A percentile compares a stretch with the other conserved stretches of the same genome.
These are phyloP conservation scores for Megaleporinus macrocephalus DNA, from an alignment of 2,113 vertebrate genomes.

Conservation along the genomic window DNA sequence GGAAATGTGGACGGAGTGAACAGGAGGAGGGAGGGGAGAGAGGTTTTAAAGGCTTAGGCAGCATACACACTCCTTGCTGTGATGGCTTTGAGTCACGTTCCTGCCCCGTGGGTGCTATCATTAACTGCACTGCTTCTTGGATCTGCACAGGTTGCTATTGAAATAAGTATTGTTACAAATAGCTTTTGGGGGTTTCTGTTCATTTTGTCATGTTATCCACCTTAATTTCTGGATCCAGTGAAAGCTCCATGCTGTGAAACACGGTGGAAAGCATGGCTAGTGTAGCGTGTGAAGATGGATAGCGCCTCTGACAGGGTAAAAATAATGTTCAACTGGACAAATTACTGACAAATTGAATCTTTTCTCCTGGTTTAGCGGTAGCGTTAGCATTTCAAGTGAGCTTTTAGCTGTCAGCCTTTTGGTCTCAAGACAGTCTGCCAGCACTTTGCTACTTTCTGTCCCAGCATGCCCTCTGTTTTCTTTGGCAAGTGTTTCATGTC, in stretches of 20 bases:
- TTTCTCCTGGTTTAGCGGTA: neutral
- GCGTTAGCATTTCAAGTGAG: neutral
- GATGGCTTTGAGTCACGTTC: slow-evolving; percentile 4
- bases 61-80: neutral
- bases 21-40: neutral
- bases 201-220: neutral
- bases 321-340: neutral
- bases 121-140: slow-evolving; percentile 13
- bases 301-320: neutral
- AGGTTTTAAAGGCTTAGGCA: slow-evolving; percentile 16
- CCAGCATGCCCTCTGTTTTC: slow-evolving; percentile 20
- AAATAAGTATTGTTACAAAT: neutral
- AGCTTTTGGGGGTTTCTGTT: neutral
- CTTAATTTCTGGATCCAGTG: neutral
- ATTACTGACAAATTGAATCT: slow-evolving; percentile 3
- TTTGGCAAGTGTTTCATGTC: slow-evolving; percentile 7
- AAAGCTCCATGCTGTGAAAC: neutral
- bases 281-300: neutral
- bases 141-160: neutral
- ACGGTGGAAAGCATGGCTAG: neutral
- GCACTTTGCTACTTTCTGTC: neutral
- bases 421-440: slow-evolving; percentile 30
- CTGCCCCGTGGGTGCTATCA: neutral
- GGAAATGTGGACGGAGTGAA: slow-evolving; percentile 32
- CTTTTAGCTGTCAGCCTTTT: neutral